Percentiles rank a stretch among this genome's conserved stretches.
These are phyloP conservation scores for Xestia rhomboidea DNA, from an alignment of 2,888 invertebrate species.

Conservation along the genomic window DNA sequence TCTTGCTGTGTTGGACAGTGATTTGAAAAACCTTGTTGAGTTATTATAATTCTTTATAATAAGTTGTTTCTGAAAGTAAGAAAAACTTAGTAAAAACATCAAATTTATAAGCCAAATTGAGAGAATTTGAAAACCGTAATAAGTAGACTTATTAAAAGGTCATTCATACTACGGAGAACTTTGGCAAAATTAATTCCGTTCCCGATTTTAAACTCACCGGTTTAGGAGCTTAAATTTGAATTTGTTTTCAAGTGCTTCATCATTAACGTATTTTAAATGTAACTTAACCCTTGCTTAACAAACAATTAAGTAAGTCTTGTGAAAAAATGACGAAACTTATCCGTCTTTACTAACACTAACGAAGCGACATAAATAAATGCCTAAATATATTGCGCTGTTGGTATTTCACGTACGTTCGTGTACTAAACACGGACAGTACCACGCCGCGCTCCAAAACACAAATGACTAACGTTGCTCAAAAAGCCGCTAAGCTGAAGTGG, in stretches of 20 bases:
- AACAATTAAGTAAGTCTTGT: background rate
- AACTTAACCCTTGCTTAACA: background rate
- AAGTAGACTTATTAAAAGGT: slow-evolving; percentile 48
- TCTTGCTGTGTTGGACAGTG: background rate
- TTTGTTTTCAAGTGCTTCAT: slow-evolving; percentile 26
- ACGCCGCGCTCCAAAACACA: background rate
- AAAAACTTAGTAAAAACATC: slow-evolving; percentile 13
- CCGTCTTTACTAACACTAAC: background rate
- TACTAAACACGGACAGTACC: background rate
- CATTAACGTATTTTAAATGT: slow-evolving; percentile 10
- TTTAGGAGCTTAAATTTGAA: slow-evolving; percentile 40
- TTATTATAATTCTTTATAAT: background rate
- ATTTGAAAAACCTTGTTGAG: slow-evolving; percentile 4
- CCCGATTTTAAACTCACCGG: slow-evolving; percentile 43
- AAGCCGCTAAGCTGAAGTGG: background rate
- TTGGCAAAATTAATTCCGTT: slow-evolving; percentile 47
- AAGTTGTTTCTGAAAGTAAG: background rate
- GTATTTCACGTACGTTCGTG: background rate
- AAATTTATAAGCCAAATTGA: slow-evolving; percentile 35
- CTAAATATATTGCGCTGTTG: background rate
- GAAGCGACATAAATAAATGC: background rate
- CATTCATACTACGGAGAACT: slow-evolving; percentile 42
- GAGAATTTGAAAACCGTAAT: slow-evolving; percentile 35
- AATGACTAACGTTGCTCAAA: background rate
- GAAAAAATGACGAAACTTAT: background rate